Percentiles rank a stretch among this genome's conserved stretches.
Conservation (phyloP, 2,797 vertebrate genomes). For the Brotula barbata region DNA sequence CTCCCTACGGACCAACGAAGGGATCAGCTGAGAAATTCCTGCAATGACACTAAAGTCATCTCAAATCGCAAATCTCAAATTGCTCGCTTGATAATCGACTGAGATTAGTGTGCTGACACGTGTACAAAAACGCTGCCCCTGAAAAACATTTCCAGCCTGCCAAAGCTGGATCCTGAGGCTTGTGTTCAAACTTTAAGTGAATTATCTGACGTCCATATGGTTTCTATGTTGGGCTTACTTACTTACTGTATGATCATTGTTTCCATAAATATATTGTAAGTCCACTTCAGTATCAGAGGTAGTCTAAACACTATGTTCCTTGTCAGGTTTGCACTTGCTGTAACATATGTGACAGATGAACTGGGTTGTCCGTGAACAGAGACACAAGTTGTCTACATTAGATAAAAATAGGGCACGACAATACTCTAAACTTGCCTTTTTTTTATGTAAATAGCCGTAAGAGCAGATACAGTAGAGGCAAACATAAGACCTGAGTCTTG, state of each 20-base stretch:
- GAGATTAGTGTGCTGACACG: background rate
- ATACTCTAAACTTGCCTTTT: slow-evolving; percentile 8
- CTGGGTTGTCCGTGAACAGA: background rate
- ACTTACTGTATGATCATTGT: slow-evolving; percentile 11
- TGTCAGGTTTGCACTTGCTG: background rate
- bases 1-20: background rate
- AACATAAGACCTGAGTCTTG: background rate
- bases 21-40: background rate
- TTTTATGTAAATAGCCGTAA: slow-evolving; percentile 8
- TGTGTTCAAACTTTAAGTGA: background rate
- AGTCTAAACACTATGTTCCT: slow-evolving; percentile 24
- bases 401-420: slow-evolving; percentile 8
- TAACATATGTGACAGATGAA: too few relatives aligned
- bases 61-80: too few relatives aligned
- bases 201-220: background rate
- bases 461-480: background rate
- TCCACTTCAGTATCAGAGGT: slow-evolving; percentile 19
- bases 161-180: background rate
- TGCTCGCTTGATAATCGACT: background rate
- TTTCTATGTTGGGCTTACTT: slow-evolving; percentile 1
- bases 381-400: background rate
- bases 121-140: too few relatives aligned
- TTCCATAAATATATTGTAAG: slow-evolving; percentile 12
- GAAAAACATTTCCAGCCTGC: too few relatives aligned
- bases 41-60: background rate